These are phyloP conservation scores for Eueides isabella DNA, from an alignment of 1,140 invertebrate species.

Conservation along the genomic window DNA sequence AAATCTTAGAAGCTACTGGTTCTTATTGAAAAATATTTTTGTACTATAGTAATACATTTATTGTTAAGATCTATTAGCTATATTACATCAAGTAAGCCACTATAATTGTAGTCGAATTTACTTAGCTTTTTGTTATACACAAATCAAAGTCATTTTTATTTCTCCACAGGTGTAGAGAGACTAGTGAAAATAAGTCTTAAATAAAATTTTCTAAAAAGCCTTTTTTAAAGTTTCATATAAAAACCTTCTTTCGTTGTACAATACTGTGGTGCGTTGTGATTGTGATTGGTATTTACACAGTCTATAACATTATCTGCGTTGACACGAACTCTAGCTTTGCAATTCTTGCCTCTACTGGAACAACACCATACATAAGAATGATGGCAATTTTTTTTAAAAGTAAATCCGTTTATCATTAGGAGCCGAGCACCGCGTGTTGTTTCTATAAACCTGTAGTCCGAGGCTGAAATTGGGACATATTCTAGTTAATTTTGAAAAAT, in stretches of 20 bases:
- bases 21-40: too few relatives aligned
- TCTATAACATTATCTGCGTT: not conserved
- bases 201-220: too few relatives aligned
- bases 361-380: not conserved
- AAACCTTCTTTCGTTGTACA: not conserved
- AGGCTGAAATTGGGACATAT: not conserved
- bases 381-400: not conserved
- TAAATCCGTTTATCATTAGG: not conserved
- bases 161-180: too few relatives aligned
- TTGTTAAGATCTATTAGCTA: too few relatives aligned
- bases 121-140: too few relatives aligned
- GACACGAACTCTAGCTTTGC: conserved; percentile 8
- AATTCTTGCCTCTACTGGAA: conserved; percentile 2
- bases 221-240: not conserved
- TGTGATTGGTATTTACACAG: not conserved
- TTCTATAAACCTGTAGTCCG: not conserved
- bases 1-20: too few relatives aligned
- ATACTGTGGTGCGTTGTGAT: not conserved
- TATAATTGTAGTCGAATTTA: too few relatives aligned
- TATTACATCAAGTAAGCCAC: too few relatives aligned
- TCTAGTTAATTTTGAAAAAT: not conserved
- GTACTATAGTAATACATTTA: too few relatives aligned
- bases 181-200: too few relatives aligned
- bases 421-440: not conserved
- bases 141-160: too few relatives aligned